Conservation (phyloP, 2,797 vertebrate species). For the Ceyx erithaca region DNA sequence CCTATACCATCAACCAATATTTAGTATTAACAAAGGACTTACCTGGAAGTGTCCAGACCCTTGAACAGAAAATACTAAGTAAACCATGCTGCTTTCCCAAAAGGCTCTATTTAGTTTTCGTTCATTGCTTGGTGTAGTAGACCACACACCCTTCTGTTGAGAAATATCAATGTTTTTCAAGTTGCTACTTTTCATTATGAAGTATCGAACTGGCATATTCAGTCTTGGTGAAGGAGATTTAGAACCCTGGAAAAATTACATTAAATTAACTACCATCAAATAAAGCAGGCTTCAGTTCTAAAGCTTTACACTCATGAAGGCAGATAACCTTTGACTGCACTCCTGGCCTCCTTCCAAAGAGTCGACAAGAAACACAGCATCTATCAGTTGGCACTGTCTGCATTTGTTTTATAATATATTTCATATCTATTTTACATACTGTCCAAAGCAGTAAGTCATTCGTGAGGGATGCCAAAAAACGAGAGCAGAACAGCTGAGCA, state of each 20-base stretch:
- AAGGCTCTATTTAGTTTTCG: constrained; percentile 88
- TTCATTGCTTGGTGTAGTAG: constrained; percentile 88
- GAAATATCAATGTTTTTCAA: constrained; percentile 90
- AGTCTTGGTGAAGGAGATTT: constrained; percentile 76
- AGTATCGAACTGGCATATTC: constrained; percentile 83
- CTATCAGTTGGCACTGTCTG: neutral
- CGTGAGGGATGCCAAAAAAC: neutral
- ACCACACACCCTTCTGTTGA: constrained; percentile 93
- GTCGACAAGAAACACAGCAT: neutral
- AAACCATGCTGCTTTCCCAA: constrained; percentile 81
- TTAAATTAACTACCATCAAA: neutral
- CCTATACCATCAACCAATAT: neutral
- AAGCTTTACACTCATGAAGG: neutral
- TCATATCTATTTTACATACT: neutral
- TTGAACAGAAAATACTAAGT: constrained; percentile 93
- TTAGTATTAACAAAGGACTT: constrained; percentile 11
- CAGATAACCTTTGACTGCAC: neutral
- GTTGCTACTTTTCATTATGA: constrained; percentile 94
- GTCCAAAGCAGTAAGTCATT: neutral
- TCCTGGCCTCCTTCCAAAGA: neutral
- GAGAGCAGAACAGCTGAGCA: neutral
- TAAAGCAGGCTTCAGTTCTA: neutral
- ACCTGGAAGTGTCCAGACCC: constrained; percentile 96
- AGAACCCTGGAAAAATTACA: constrained; percentile 71
- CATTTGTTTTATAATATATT: neutral